Percentiles rank a stretch among this genome's conserved stretches.
Conservation (phyloP, 2,797 vertebrate genomes). For the Phataginus tetradactyla region DNA sequence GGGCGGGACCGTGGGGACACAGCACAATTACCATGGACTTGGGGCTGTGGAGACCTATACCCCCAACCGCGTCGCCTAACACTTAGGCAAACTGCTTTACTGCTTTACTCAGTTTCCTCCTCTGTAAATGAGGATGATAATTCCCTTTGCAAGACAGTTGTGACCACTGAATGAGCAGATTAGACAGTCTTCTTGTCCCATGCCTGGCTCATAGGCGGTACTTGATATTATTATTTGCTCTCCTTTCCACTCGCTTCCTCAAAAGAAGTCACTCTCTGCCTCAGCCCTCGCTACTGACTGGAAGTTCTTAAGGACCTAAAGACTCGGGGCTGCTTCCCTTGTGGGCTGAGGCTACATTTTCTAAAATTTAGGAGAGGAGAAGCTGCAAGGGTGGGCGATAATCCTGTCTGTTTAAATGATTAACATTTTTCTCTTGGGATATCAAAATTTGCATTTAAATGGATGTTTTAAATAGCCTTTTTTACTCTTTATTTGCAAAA, state of each 20-base stretch:
- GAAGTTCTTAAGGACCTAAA: neutral
- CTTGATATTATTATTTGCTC: neutral
- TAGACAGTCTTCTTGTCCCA: neutral
- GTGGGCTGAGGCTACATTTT: neutral
- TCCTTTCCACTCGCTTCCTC: neutral
- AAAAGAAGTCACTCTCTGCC: neutral
- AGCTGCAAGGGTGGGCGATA: slow-evolving; percentile 61
- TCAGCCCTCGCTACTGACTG: neutral
- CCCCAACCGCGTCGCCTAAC: neutral
- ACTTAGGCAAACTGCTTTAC: neutral
- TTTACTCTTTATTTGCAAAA: slow-evolving; percentile 86
- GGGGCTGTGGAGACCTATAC: neutral
- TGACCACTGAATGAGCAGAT: neutral
- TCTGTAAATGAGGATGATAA: neutral
- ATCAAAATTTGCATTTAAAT: slow-evolving; percentile 91
- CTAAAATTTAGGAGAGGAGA: slow-evolving; percentile 67
- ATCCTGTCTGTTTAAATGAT: slow-evolving; percentile 86
- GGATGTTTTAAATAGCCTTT: slow-evolving; percentile 89
- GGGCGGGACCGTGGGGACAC: neutral
- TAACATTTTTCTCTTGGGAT: slow-evolving; percentile 84
- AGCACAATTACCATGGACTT: neutral
- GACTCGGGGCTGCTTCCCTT: neutral
- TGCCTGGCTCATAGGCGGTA: neutral
- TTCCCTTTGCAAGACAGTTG: neutral
- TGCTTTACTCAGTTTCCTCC: neutral